Evolutionary conservation across 2,797 vertebrate species (phyloP).

Genomic region (Lutjanus argentimaculatus): DNA sequence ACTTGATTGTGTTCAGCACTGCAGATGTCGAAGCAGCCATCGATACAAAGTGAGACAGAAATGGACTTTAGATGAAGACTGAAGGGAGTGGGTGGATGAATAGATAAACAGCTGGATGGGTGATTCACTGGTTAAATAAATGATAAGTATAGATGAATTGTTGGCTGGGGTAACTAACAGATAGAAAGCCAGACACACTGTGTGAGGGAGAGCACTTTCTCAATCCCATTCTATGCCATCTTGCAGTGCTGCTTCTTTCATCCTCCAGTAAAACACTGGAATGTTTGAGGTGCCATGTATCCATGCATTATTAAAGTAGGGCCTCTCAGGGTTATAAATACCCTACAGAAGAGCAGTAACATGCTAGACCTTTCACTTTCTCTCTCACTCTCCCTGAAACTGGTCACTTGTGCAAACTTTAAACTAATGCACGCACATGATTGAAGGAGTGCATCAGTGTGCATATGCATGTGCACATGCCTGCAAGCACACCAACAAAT

Average conservation of each 20-base stretch:
- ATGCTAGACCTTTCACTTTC: slow-evolving; percentile 50
- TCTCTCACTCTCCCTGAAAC: slow-evolving; percentile 36
- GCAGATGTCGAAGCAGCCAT: slow-evolving; percentile 26
- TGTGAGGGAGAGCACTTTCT: slow-evolving; percentile 43
- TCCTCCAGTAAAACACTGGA: slow-evolving; percentile 72
- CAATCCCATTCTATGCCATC: slow-evolving; percentile 40
- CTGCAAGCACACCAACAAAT: slow-evolving; percentile 29
- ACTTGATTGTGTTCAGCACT: slow-evolving; percentile 31
- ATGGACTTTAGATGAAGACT: slow-evolving; percentile 23
- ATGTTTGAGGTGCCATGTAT: slow-evolving; percentile 81
- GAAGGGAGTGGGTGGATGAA: slow-evolving; percentile 21
- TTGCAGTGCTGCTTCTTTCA: slow-evolving; percentile 45
- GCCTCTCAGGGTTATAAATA: slow-evolving; percentile 83
- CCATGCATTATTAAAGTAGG: slow-evolving; percentile 80
- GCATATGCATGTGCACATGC: neutral
- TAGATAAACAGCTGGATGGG: slow-evolving; percentile 35
- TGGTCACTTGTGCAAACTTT: slow-evolving; percentile 36
- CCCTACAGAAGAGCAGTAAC: slow-evolving; percentile 63
- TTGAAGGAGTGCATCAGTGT: neutral
- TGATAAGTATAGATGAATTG: slow-evolving; percentile 60
- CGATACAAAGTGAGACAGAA: slow-evolving; percentile 33
- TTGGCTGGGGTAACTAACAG: slow-evolving; percentile 47
- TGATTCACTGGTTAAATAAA: slow-evolving; percentile 53
- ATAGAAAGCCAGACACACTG: slow-evolving; percentile 35
- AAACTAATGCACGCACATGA: slow-evolving; percentile 11